Base-by-base conservation (phyloP, 30 jellyfish, hydroid and myxozoan genomes). In the Aurelia sp. region DNA sequence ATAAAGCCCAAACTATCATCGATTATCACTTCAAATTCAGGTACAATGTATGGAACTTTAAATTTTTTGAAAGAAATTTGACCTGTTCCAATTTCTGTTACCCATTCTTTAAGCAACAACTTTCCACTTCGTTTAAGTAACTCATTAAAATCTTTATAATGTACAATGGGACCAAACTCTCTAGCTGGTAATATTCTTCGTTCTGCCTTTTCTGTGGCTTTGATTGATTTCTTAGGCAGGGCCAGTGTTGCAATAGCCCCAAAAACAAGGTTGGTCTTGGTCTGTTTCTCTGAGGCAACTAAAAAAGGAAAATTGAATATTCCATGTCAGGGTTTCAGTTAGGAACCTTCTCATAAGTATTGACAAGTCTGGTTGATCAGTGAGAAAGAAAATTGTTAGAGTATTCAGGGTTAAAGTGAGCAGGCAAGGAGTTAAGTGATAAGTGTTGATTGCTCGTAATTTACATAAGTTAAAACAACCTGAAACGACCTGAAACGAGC, bases 21-120 rank as follows among this genome's bases (percentile, higher is more conserved):
- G 24, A 83, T 63, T n/a, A 31, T 30, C 41, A 83, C 73, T 60
- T 83, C 92, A 83, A 68, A 68, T 59, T 68, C 70, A 51, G 52
- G 52, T 31, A 83, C n/a, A 30, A 38, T 48, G 80, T 52, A 75
- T 58, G 47, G 33, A 53, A 30, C 75, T 16, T 75, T 64, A 15
- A 16, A 19, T 58, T 47, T 75, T 31, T 75, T 52, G 20, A 75
- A 16, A 55, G 59, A 53, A 58, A 58, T 58, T 4, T 58, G 67
- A 58, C 27, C 5, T 58, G 21, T 5, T 16, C 67, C 27, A 58
- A 58, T 58, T 58, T 58, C 67, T 58, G 27, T 17, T 4, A 10
- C 27, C 67, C 67, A 58, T 4, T 58, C 67, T 58, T 10, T 17
- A 17, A 58, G 27, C 27, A 16, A 6, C 67, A 58, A 58, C 67